Evolutionary conservation across 2,113 vertebrate genomes (phyloP).

Genomic region (Psettodes erumei): DNA sequence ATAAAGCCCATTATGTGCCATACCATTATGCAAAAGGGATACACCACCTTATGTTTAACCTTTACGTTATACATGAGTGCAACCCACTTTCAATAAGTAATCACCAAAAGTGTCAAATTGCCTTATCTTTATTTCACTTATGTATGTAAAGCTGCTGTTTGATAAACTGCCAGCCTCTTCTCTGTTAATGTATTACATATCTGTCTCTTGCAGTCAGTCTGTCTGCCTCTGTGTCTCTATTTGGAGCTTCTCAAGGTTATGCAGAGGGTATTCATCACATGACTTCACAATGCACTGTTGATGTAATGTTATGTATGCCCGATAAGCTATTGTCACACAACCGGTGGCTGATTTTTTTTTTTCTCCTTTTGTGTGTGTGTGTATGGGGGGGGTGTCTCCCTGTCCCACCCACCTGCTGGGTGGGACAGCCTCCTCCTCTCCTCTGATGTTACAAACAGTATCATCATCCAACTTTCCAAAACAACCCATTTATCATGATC

Average conservation of each 20-base stretch:
- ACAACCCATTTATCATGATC: constrained; percentile 19
- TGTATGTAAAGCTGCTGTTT: not conserved
- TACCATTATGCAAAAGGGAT: not conserved
- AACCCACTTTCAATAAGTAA: no score
- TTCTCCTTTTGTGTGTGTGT: no score
- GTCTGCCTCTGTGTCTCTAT: not conserved
- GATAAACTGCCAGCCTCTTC: not conserved
- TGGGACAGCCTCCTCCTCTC: constrained; percentile 15
- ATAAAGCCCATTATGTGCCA: not conserved
- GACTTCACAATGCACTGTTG: constrained; percentile 38
- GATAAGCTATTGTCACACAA: constrained; percentile 34
- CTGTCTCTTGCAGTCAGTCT: constrained; percentile 12
- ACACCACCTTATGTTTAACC: not conserved
- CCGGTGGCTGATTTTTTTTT: not conserved
- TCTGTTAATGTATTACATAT: not conserved
- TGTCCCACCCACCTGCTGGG: not conserved
- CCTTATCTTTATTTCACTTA: not conserved
- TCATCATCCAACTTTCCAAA: constrained; percentile 45
- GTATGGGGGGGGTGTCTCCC: not conserved
- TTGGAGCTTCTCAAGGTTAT: constrained; percentile 39
- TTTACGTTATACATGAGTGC: no score
- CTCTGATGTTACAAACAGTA: constrained; percentile 2
- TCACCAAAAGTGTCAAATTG: not conserved
- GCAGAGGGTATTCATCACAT: constrained; percentile 37
- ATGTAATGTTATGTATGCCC: constrained; percentile 48